Evolutionary conservation across 1,140 invertebrate genomes (phyloP), one percentile per base, ranked within the genome.

Genomic region (Aphelinus atriplicis): DNA sequence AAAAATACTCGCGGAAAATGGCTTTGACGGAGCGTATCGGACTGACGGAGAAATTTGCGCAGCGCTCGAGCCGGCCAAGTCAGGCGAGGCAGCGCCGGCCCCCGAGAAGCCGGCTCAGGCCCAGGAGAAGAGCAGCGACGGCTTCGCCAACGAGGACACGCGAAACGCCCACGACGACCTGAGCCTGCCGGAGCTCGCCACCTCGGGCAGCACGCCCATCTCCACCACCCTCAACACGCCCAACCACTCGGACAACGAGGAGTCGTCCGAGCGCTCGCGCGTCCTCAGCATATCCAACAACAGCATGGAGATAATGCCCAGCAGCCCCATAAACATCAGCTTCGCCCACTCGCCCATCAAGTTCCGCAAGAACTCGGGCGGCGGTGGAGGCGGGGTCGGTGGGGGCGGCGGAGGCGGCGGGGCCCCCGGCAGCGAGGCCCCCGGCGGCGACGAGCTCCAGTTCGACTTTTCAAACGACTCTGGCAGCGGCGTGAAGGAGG

Each of bases 161-260:
- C 85, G 84, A 10, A 87, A 85, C 78, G 80, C 82, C 4, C 62
- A 76, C 45, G 87, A 88, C 51, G 87, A 88, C 48, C 80, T 88
- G 4, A 88, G 87, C 56, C 72, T 88, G 69, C 86, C 86, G 2
- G 87, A 88, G 68, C 64, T 88, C 7, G 79, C 85, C 3, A 85
- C 84, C 1, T 85, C 83, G 1, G 86, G 86, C 56, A 85, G 85
- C 10, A 87, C 84, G 1, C 81, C 85, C 1, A 80, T 87, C 5
- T 88, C 87, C 9, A 88, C 87, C 3, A 86, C 87, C 3, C 60
- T 88, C 0, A 88, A 88, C 56, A 88, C 86, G 0, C 87, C 87
- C 0, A 86, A 84, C 48, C 86, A 88, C 58, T 88, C 87, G 0
- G 86, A 88, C 26, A 88, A 81, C 43, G 86, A 88, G 70, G 86